Evolutionary conservation across 2,113 vertebrate genomes (phyloP).

Genomic region (Anhinga anhinga): DNA sequence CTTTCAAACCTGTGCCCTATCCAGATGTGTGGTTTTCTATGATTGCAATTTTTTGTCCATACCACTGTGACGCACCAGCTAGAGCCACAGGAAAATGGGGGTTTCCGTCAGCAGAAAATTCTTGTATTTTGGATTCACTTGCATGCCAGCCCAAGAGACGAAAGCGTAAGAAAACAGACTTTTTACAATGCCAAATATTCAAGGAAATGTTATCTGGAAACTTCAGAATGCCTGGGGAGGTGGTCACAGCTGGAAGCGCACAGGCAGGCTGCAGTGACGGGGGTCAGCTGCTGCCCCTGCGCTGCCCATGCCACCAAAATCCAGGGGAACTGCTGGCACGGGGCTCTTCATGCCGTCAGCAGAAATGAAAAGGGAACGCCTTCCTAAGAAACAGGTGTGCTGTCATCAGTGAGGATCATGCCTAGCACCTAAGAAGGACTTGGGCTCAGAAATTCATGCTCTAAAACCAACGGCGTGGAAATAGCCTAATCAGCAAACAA

Average conservation of each 20-base stretch:
- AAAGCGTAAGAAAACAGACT: not conserved
- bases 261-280: not conserved
- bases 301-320: not conserved
- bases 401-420: too few species aligned
- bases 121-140: not conserved
- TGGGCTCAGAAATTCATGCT: not conserved
- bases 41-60: rapidly evolving
- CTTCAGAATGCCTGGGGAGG: not conserved
- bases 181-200: not conserved
- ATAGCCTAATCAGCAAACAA: not conserved
- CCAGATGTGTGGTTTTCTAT: not conserved
- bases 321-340: not conserved
- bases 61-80: not conserved
- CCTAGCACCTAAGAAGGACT: not conserved
- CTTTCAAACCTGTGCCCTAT: not conserved
- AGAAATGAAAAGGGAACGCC: not conserved
- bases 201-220: not conserved
- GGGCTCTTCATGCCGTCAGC: not conserved
- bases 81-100: not conserved
- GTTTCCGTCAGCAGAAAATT: not conserved
- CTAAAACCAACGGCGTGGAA: rapidly evolving
- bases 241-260: not conserved
- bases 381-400: not conserved
- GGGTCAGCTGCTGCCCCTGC: not conserved
- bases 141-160: not conserved